Evolutionary conservation across 2,888 invertebrate genomes (phyloP), one percentile per base, ranked within the genome.

Genomic region (Eucera pruinosa): DNA sequence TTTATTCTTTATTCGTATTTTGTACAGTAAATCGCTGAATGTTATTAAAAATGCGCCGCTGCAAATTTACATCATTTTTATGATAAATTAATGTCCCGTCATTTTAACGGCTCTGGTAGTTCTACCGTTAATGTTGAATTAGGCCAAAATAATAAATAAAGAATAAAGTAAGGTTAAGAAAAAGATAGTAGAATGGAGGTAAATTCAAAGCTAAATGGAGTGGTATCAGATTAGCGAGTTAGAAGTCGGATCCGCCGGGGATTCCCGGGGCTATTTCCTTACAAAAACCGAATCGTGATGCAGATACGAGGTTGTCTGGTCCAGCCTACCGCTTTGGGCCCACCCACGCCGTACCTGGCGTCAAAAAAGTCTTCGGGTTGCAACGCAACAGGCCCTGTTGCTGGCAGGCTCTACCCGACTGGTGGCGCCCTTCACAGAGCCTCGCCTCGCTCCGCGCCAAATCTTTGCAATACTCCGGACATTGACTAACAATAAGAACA

Each of bases 291-390:
- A 80, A 74, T 81, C 66, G 43, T 68, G 72, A 75, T 70, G 72
- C 72, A 75, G 81, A 80, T 64, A 60, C 77, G 80, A 80, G 80
- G 77, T 55, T 75, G 83, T 64, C 27, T 67, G 82, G 85, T 71
- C 86, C 87, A 81, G 84, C 86, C 88, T 88, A 86, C 86, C 82
- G 84, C 83, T 87, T 88, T 81, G 83, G 88, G 88, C 87, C 89
- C 88, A 90, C 90, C 88, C 89, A 90, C 88, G 88, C 83, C 57
- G 68, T 60, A 78, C 82, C 85, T 86, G 80, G 60, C 68, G 68
- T 81, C 66, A 73, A 86, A 86, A 87, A 81, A 86, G 80, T 79
- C 82, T 80, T 65, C 54, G 74, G 83, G 74, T 72, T 64, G 71
- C 45, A 50, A 68, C 74, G 41, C 45, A 60, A 27, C 74, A 20